phyloP scores from a whole-genome alignment of 92 coral and sea anemone species.

The Blastomussa wellsi region DNA sequence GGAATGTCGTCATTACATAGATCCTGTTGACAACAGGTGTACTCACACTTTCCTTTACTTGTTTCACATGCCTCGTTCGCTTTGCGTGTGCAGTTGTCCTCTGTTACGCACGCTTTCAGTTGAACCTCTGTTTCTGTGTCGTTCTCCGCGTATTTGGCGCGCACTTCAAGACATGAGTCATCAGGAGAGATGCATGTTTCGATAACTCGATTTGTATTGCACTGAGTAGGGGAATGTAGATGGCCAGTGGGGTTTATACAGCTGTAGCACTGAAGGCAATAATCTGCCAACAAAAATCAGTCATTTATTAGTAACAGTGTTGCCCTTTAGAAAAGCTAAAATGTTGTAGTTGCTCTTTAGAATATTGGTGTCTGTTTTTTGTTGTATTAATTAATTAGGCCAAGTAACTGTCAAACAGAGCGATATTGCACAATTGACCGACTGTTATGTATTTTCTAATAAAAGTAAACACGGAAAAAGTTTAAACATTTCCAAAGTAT shows the following conservation, averaged over 20 bases:
- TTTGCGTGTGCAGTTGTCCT: neutral
- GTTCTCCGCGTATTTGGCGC: neutral
- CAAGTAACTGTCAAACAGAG: no score
- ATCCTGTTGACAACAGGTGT: constrained; percentile 4
- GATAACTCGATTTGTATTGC: neutral
- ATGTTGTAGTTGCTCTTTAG: no score
- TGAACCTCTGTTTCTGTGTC: neutral
- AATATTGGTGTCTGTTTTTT: no score
- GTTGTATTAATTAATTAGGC: no score
- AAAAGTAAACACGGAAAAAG: no score
- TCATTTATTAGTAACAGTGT: no score
- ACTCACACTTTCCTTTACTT: neutral
- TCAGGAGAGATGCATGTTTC: neutral
- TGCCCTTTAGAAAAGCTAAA: no score
- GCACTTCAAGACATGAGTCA: neutral
- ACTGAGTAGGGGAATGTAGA: neutral
- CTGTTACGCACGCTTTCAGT: neutral
- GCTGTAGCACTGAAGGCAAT: neutral
- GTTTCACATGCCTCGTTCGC: neutral
- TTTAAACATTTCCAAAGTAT: no score
- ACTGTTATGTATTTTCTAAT: no score
- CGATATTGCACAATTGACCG: no score
- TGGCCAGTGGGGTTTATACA: neutral
- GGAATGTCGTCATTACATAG: neutral
- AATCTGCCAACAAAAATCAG: neutral